These are phyloP conservation scores for Tyrophagus putrescentiae DNA, from an alignment of 1,140 invertebrate species.

Conservation along the genomic window DNA sequence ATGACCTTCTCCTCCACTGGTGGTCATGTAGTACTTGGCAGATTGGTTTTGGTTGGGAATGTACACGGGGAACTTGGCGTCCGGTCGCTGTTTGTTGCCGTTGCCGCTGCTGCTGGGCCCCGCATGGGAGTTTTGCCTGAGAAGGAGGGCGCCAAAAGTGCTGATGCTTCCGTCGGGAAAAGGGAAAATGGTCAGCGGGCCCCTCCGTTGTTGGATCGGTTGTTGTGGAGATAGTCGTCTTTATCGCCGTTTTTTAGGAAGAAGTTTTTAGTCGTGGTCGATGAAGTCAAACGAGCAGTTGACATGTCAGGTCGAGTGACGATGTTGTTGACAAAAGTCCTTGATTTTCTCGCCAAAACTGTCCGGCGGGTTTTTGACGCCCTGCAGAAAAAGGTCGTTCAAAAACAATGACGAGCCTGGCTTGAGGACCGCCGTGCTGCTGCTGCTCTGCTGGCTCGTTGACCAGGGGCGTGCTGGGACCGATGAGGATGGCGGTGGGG, in stretches of 20 bases:
- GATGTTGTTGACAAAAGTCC: conserved; percentile 29
- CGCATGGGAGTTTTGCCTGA: too few relatives aligned
- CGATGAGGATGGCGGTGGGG: background rate
- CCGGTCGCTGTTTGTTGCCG: background rate
- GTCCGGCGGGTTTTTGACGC: conserved; percentile 19
- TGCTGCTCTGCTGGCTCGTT: conserved; percentile 9
- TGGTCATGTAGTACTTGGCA: background rate
- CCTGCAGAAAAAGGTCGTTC: conserved; percentile 27
- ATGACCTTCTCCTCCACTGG: background rate
- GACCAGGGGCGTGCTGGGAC: conserved; percentile 9
- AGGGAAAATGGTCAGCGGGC: background rate
- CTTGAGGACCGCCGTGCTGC: conserved; percentile 21
- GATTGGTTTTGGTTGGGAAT: background rate
- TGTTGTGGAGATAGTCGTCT: background rate
- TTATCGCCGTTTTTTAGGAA: too few relatives aligned
- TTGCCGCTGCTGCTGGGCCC: too few relatives aligned
- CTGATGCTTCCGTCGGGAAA: background rate
- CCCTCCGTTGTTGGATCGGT: background rate
- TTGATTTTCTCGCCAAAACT: conserved; percentile 29
- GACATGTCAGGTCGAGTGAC: background rate
- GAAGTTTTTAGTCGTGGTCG: too few relatives aligned
- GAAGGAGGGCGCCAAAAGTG: background rate
- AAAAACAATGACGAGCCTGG: conserved; percentile 29
- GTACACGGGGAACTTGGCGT: conserved; percentile 2
- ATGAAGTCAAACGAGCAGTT: too few relatives aligned